Conservation (phyloP, 2,888 invertebrate species). For the Eilema caniola region DNA sequence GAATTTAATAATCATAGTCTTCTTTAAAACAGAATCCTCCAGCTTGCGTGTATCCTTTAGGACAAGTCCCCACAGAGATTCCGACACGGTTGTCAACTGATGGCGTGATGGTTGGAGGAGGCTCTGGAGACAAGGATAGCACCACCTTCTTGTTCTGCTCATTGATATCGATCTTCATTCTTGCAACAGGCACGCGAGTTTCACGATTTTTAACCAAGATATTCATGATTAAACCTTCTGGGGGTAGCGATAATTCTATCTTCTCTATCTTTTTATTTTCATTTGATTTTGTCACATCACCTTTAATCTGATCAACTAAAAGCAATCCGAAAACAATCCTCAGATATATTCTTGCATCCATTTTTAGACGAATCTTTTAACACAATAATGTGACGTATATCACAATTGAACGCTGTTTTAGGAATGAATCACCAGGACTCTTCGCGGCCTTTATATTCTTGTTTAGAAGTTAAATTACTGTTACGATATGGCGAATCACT, state of each 20-base stretch:
- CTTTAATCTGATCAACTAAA: neutral
- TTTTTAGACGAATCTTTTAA: neutral
- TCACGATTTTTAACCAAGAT: slow-evolving; percentile 6
- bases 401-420: neutral
- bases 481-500: neutral
- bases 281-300: neutral
- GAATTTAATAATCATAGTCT: slow-evolving; percentile 25
- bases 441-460: slow-evolving; percentile 3
- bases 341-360: neutral
- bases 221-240: slow-evolving; percentile 17
- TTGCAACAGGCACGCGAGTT: slow-evolving; percentile 3
- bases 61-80: slow-evolving; percentile 32
- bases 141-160: slow-evolving; percentile 19
- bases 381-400: neutral
- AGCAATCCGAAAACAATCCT: neutral
- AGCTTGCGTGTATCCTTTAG: slow-evolving; percentile 15
- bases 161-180: slow-evolving; percentile 16
- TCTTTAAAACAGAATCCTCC: slow-evolving; percentile 32
- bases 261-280: neutral
- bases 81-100: slow-evolving; percentile 26
- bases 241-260: slow-evolving; percentile 12
- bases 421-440: neutral
- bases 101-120: slow-evolving; percentile 15
- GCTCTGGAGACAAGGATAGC: slow-evolving; percentile 6
- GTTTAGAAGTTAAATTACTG: neutral